Evolutionary conservation across 2,888 invertebrate species (phyloP).

Genomic region (Cynaeus angustus): DNA sequence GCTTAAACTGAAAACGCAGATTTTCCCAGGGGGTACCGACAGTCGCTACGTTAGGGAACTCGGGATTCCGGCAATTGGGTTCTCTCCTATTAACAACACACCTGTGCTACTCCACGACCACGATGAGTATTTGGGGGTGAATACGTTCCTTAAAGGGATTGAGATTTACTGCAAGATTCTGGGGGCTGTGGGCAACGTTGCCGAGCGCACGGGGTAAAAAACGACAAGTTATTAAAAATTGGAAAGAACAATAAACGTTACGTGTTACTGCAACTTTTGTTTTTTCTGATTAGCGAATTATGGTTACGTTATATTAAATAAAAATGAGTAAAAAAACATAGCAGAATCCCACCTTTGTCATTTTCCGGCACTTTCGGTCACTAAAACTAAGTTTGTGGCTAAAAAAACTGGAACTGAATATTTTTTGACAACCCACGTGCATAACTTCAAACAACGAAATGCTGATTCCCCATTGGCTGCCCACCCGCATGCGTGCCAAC

Average conservation of each 20-base stretch:
- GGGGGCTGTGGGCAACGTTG: conserved; percentile 77
- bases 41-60: conserved; percentile 85
- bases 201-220: not conserved
- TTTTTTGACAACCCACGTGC: not conserved
- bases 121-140: conserved; percentile 88
- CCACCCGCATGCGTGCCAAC: conserved; percentile 2
- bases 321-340: too few relatives aligned
- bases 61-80: conserved; percentile 90
- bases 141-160: conserved; percentile 87
- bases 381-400: too few relatives aligned
- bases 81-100: conserved; percentile 92
- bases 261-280: too few relatives aligned
- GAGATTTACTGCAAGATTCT: conserved; percentile 84
- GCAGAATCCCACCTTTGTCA: too few relatives aligned
- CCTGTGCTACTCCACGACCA: conserved; percentile 92
- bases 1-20: conserved; percentile 79
- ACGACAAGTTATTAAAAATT: too few relatives aligned
- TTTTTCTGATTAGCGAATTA: too few relatives aligned
- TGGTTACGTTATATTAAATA: too few relatives aligned
- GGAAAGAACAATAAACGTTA: too few relatives aligned
- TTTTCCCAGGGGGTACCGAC: conserved; percentile 95
- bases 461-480: not conserved
- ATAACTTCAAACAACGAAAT: not conserved
- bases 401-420: too few relatives aligned
- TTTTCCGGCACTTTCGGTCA: too few relatives aligned